Percentiles rank a stretch among this genome's conserved stretches.
These are phyloP conservation scores for Ornithoptera priamus DNA, from an alignment of 2,888 invertebrate genomes.

Conservation along the genomic window DNA sequence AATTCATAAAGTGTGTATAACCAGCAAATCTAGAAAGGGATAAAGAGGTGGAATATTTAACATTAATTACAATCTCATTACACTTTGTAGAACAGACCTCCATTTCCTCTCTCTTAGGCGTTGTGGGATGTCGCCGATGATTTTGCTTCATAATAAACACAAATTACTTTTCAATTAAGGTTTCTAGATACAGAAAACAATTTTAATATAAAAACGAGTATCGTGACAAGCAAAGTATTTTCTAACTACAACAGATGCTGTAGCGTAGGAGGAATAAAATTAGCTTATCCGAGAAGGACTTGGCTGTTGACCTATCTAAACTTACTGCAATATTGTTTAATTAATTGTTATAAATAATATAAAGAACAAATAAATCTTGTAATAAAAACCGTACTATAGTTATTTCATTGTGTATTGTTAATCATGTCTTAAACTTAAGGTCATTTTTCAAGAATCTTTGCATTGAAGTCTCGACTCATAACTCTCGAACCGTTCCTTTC, in stretches of 20 bases:
- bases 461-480: constrained; percentile 16
- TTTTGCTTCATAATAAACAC: background rate
- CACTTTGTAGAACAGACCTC: constrained; percentile 1
- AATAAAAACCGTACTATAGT: too few species aligned
- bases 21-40: background rate
- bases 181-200: background rate
- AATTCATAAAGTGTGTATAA: background rate
- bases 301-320: too few species aligned
- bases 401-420: constrained; percentile 19
- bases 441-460: constrained; percentile 25
- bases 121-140: background rate
- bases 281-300: too few species aligned
- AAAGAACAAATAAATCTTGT: too few species aligned
- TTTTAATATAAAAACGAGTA: background rate
- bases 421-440: constrained; percentile 2
- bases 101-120: background rate
- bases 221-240: background rate
- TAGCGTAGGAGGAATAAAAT: too few species aligned
- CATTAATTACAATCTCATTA: constrained; percentile 4
- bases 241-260: background rate
- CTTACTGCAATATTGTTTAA: too few species aligned
- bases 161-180: background rate
- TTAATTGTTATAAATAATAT: too few species aligned
- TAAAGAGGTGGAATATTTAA: background rate
- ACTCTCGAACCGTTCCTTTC: constrained; percentile 25